Base-by-base conservation (phyloP, 2,888 invertebrate species). In the Oscheius sp. region DNA sequence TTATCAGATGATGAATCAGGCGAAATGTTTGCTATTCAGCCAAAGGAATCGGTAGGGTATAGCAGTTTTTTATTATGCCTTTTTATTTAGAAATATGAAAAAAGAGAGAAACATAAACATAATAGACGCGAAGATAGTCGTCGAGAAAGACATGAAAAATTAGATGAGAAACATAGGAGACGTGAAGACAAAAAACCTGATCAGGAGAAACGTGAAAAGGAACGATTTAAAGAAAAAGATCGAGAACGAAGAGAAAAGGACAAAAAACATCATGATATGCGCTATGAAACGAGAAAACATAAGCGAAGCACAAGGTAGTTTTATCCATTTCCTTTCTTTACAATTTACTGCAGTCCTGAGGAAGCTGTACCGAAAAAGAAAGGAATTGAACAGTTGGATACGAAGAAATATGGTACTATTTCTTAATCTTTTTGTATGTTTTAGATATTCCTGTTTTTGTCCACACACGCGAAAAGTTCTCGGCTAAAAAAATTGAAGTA, bases 21-120 rank as follows among this genome's bases (percentile, higher is more conserved):
- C 22, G 73, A 76, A 38, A 62, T 76, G 20, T 80, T 80, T 54
- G 72, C 78, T 1, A 75, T 80, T 36, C 78, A 80, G 57, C 80
- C 80, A 6, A 73, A 70, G 64, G 73, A 71, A 32, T 69, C 71
- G n/a, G 75, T 75, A 20, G 36, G 70, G 2, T 62, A 26, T 12
- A 20, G 9, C 2, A 12, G 17, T 24, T 22, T 24, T 26, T 44
- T 59, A 22, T 6, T 14, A 5, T 28, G 0, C n/a, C 24, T 45
- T n/a, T 45, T 45, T 9, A 12, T 57, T 8, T 20, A 59, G 59
- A 59, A 59, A 28, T n/a, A 41, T 28, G 30, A 28, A 26, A n/a
- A 50, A 3, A 14, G 33, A 14, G 63, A 63, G 38, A 63, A 24
- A 8, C 28, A 63, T 22, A 44, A 57, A 17, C 38, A 41, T 57